These are phyloP conservation scores for Sarotherodon lohbergeri DNA, from an alignment of 2,113 vertebrate genomes.

Conservation along the genomic window DNA sequence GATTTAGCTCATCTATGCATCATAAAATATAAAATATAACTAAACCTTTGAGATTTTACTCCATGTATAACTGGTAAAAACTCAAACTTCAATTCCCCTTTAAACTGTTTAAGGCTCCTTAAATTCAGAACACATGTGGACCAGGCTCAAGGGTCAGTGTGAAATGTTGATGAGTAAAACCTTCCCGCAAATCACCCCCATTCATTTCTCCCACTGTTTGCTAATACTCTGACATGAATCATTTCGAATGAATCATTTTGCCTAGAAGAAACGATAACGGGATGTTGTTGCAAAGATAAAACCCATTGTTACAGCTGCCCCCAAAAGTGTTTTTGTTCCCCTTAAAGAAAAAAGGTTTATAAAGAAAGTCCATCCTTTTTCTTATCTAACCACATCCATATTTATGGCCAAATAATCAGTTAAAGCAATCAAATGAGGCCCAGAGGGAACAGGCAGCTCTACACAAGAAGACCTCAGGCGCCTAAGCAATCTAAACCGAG, in stretches of 20 bases:
- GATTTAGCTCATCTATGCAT: neutral
- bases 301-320: neutral
- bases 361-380: neutral
- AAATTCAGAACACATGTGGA: neutral
- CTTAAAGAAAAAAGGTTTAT: neutral
- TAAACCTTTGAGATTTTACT: neutral
- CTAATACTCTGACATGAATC: constrained; percentile 33
- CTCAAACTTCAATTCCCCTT: neutral
- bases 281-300: constrained; percentile 2
- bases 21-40: neutral
- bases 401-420: neutral
- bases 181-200: neutral
- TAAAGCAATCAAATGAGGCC: neutral
- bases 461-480: neutral
- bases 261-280: constrained; percentile 3
- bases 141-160: neutral
- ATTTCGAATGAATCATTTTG: constrained; percentile 50
- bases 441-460: neutral
- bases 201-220: constrained; percentile 3
- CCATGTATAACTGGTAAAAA: neutral
- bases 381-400: neutral
- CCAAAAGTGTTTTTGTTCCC: neutral
- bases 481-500: neutral
- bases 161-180: constrained; percentile 16
- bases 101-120: neutral